Percentiles rank a stretch among this genome's conserved stretches.
phyloP scores from a whole-genome alignment of 1,140 invertebrate species.

The Diachasma alloeum region DNA sequence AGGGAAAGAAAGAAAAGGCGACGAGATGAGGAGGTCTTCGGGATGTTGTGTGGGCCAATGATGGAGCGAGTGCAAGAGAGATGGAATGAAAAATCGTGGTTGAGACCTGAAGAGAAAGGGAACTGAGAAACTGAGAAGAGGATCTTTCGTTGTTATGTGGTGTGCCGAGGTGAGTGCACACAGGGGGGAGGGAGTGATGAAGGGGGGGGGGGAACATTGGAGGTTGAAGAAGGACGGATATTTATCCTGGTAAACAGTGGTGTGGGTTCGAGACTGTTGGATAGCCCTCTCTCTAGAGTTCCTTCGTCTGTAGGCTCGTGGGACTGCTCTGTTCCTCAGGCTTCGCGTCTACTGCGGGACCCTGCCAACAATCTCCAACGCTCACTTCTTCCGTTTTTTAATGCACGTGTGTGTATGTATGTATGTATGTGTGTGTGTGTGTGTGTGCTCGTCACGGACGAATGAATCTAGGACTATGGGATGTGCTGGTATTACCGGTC shows the following conservation, averaged over 20 bases:
- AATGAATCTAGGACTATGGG: conserved; percentile 31
- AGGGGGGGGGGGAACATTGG: conserved; percentile 16
- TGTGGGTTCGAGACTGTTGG: not conserved
- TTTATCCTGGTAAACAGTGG: not conserved
- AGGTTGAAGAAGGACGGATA: conserved; percentile 30
- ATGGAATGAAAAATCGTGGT: conserved; percentile 16
- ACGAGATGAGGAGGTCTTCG: conserved; percentile 3
- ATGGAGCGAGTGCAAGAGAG: not conserved
- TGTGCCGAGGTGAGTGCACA: conserved; percentile 7
- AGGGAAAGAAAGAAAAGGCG: conserved; percentile 8
- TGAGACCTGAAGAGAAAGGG: conserved; percentile 25
- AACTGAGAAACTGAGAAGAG: conserved; percentile 33
- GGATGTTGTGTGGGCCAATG: not conserved
- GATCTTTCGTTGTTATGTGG: conserved; percentile 15
- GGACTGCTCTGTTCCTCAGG: conserved; percentile 38
- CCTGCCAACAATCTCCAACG: conserved; percentile 6
- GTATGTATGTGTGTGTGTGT: not conserved
- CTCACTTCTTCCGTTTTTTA: not conserved
- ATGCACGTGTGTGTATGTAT: not conserved
- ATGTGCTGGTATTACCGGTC: not conserved
- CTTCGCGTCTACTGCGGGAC: conserved; percentile 35
- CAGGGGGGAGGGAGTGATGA: conserved; percentile 31
- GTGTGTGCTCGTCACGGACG: conserved; percentile 35
- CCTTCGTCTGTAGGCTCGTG: conserved; percentile 44
- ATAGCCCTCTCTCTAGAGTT: not conserved